A percentile compares a stretch with the other conserved stretches of the same genome.
Evolutionary conservation across 2,888 invertebrate species (phyloP).

Genomic region (Agrotis segetum): DNA sequence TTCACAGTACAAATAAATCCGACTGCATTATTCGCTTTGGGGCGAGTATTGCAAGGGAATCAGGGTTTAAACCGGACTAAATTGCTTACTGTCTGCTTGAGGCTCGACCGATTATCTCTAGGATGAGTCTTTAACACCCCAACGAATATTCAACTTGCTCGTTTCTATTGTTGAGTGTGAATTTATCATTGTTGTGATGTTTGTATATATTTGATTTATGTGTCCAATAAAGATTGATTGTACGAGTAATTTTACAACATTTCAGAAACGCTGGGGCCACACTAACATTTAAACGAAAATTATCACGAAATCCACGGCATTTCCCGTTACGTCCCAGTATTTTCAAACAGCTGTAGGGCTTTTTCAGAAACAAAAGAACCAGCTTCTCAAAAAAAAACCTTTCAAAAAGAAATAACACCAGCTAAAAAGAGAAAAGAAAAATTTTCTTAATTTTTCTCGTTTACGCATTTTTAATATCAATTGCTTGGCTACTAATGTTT

Average conservation of each 20-base stretch:
- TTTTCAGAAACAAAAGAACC: background rate
- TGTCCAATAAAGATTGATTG: too few species aligned
- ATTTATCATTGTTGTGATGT: constrained; percentile 28
- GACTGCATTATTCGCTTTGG: constrained; percentile 76
- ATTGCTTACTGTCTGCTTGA: constrained; percentile 78
- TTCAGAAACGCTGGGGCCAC: too few species aligned
- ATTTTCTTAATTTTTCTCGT: constrained; percentile 38
- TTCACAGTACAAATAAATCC: constrained; percentile 78
- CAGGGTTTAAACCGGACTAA: constrained; percentile 77
- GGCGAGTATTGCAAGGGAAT: constrained; percentile 76
- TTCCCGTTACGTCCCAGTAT: too few species aligned
- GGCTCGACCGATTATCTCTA: constrained; percentile 72
- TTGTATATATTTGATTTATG: background rate
- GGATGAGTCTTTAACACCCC: constrained; percentile 67
- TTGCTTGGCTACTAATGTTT: constrained; percentile 54
- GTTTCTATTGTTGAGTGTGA: constrained; percentile 53
- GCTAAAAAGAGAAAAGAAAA: constrained; percentile 7
- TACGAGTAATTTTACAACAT: background rate
- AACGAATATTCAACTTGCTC: constrained; percentile 72
- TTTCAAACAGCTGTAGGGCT: too few species aligned
- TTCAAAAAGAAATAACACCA: background rate
- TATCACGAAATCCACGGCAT: too few species aligned
- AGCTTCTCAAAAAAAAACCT: too few species aligned
- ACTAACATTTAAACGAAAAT: too few species aligned
- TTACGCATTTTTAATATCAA: constrained; percentile 60